Evolutionary conservation across 2,113 vertebrate species (phyloP), one percentile per base, ranked within the genome.

Genomic region (Mastomys natalensis): DNA sequence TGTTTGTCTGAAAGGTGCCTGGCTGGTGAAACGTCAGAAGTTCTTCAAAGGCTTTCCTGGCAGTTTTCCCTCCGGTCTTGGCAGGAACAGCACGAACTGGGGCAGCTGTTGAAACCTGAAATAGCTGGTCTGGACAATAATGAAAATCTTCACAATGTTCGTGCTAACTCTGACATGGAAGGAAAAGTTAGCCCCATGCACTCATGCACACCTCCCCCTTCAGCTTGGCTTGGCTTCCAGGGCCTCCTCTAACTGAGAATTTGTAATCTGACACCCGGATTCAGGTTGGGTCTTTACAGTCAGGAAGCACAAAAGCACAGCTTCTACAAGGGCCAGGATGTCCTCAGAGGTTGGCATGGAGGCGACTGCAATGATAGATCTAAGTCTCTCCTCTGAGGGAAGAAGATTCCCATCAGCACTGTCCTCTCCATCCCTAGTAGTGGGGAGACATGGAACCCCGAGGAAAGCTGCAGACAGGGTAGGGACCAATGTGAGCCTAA

Each of bases 81-180:
- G 94, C 93, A 60, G 0, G 5, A 92, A 90, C 45, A 7, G 24
- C 4, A n/a, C 60, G 53, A 88, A 31, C 51, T 8, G 72, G 7
- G 5, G 94, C 87, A 88, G 96, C 80, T 73, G 90, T 0, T 81
- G 95, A 92, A 76, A 95, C 90, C 80, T 93, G 92, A 97, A 94
- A 77, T 2, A 68, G 89, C 90, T 89, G 40, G 74, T 87, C 90
- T 87, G 51, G 70, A 87, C 81, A 62, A 37, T 4, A 43, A n/a
- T 8, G 68, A 93, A 68, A 94, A 89, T 34, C 90, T 74, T 43
- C 70, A 55, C 22, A 0, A 34, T 58, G 64, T 74, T 12, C 8
- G 43, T 53, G 80, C 84, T 74, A 31, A 90, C 64, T 60, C 80
- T 45, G 70, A 72, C 68, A 51, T 24, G 51, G 76, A 70, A 95